Conservation (phyloP, 2,113 vertebrate genomes). For the Mohoua ochrocephala region DNA sequence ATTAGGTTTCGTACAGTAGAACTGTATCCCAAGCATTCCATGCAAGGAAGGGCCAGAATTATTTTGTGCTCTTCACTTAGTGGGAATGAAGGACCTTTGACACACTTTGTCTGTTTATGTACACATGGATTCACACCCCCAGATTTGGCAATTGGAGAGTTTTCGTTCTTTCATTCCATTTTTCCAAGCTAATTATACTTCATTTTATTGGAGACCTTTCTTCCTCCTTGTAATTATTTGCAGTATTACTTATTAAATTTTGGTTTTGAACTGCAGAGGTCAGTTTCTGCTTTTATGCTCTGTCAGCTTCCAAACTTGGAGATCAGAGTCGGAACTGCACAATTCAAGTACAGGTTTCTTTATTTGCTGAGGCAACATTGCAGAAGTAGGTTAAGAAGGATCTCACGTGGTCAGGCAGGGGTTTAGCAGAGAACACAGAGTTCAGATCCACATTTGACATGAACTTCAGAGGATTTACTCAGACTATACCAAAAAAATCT, state of each 20-base stretch:
- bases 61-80: not conserved
- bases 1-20: not conserved
- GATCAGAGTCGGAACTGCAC: not conserved
- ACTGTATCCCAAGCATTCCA: not conserved
- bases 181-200: not conserved
- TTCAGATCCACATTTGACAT: not conserved
- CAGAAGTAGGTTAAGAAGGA: not conserved
- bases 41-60: not conserved
- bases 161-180: not conserved
- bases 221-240: not conserved
- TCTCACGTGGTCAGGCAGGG: not conserved
- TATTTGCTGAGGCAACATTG: not conserved
- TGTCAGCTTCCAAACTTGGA: not conserved
- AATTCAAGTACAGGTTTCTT: not conserved
- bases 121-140: not conserved
- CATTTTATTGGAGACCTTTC: not conserved
- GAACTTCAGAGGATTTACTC: not conserved
- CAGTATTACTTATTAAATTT: not conserved
- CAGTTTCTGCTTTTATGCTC: not conserved
- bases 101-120: not conserved
- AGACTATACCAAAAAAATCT: not conserved
- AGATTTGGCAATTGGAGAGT: not conserved
- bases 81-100: not conserved
- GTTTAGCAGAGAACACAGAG: not conserved
- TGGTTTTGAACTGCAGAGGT: not conserved